phyloP scores from a whole-genome alignment of 2,888 invertebrate genomes.

The Spisula solida region DNA sequence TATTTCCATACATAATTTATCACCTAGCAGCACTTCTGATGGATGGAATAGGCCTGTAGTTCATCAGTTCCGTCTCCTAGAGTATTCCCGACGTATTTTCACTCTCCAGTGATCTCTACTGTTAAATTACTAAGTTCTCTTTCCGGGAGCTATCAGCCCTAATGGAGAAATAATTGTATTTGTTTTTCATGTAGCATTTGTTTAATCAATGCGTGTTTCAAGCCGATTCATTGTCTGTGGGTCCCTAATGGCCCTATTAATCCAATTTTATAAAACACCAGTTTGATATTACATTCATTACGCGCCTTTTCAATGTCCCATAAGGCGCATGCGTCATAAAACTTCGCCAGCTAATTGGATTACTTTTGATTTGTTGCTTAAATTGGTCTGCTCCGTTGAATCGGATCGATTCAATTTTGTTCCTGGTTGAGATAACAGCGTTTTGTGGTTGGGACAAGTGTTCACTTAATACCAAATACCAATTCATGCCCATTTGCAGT shows the following conservation, averaged over 20 bases:
- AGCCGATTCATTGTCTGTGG: constrained; percentile 51
- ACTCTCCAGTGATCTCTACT: constrained; percentile 19
- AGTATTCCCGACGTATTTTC: background rate
- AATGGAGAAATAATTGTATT: constrained; percentile 66
- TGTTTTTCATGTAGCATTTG: constrained; percentile 67
- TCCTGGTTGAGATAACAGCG: background rate
- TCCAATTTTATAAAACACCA: constrained; percentile 67
- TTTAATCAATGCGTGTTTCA: constrained; percentile 60
- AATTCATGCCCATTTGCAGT: background rate
- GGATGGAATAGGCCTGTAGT: background rate
- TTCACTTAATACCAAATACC: background rate
- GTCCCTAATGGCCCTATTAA: constrained; percentile 60
- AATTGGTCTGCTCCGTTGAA: constrained; percentile 60
- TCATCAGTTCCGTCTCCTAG: background rate
- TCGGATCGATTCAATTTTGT: constrained; percentile 36
- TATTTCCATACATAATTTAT: constrained; percentile 25
- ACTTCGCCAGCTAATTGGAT: constrained; percentile 65
- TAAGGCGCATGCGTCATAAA: constrained; percentile 64
- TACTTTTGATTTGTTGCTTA: constrained; percentile 71
- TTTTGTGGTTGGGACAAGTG: background rate
- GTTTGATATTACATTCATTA: constrained; percentile 61
- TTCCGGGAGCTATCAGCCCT: constrained; percentile 35
- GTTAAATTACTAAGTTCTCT: constrained; percentile 13
- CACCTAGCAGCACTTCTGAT: background rate
- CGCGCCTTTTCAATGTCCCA: constrained; percentile 57